phyloP scores from a whole-genome alignment of 1,140 invertebrate genomes.

The Leptopilina clavipes region DNA sequence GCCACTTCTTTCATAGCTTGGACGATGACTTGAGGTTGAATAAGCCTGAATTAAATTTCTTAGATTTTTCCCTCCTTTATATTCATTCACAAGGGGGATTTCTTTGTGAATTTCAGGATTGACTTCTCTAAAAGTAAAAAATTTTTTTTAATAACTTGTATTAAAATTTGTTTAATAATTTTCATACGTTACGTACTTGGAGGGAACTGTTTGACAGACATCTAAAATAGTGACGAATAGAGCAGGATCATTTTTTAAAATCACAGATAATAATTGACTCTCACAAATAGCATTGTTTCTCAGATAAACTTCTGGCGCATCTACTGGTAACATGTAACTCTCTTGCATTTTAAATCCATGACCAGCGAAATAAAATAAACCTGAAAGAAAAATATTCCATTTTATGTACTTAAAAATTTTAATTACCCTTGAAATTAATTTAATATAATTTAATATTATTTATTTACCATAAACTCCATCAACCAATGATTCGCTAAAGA shows the following conservation, averaged over 20 bases:
- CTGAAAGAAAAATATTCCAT: conserved; percentile 44
- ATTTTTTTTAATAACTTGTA: conserved; percentile 6
- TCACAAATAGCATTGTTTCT: conserved; percentile 66
- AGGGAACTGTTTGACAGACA: conserved; percentile 66
- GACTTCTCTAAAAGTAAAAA: conserved; percentile 56
- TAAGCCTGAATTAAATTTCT: conserved; percentile 67
- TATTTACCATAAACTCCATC: conserved; percentile 65
- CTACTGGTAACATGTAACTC: conserved; percentile 67
- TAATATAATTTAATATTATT: no score
- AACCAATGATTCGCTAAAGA: conserved; percentile 59
- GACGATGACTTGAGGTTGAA: conserved; percentile 64
- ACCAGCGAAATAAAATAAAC: conserved; percentile 69
- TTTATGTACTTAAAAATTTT: no score
- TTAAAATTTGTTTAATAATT: conserved; percentile 1
- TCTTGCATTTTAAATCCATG: conserved; percentile 72
- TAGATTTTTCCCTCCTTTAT: conserved; percentile 61
- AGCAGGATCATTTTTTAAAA: conserved; percentile 62
- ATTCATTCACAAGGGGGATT: conserved; percentile 61
- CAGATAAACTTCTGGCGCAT: conserved; percentile 62
- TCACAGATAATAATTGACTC: conserved; percentile 62
- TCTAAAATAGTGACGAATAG: conserved; percentile 68
- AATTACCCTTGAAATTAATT: no score
- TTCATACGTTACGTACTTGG: conserved; percentile 50
- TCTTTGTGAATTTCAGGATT: conserved; percentile 65
- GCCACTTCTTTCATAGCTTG: conserved; percentile 61